phyloP scores from a whole-genome alignment of 2,888 invertebrate species.

The Ochropacha duplaris region DNA sequence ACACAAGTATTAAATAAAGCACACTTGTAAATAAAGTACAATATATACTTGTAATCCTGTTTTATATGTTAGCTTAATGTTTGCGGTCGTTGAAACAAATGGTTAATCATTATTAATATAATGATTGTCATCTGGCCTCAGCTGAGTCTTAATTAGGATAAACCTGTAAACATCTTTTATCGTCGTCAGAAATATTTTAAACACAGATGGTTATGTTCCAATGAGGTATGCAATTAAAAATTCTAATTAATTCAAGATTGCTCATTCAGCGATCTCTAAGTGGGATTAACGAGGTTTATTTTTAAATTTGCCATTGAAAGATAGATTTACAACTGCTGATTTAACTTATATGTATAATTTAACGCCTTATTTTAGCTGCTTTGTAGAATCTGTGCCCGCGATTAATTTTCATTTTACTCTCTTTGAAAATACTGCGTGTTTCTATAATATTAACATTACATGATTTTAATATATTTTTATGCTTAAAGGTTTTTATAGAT shows the following conservation, averaged over 20 bases:
- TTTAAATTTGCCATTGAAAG: background rate
- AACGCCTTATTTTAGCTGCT: too few species aligned
- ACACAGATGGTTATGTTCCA: background rate
- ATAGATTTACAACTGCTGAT: background rate
- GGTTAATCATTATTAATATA: constrained; percentile 27
- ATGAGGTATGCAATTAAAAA: background rate
- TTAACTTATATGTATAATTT: too few species aligned
- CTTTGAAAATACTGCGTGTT: too few species aligned
- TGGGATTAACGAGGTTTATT: background rate
- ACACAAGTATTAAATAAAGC: background rate
- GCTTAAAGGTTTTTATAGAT: too few species aligned
- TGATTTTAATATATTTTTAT: too few species aligned
- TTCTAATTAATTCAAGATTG: background rate
- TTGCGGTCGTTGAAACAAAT: constrained; percentile 18
- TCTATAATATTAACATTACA: too few species aligned
- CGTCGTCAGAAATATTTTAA: background rate
- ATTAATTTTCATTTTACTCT: too few species aligned
- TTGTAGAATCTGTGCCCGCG: too few species aligned
- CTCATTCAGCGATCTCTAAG: background rate
- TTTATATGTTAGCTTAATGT: background rate
- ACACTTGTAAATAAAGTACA: constrained; percentile 1
- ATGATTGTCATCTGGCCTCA: constrained; percentile 26
- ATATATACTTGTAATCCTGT: background rate
- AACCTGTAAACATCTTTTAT: constrained; percentile 18
- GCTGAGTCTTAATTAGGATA: constrained; percentile 24